Evolutionary conservation across 2,888 invertebrate genomes (phyloP), one percentile per base, ranked within the genome.

Genomic region (Lysandra bellargus): DNA sequence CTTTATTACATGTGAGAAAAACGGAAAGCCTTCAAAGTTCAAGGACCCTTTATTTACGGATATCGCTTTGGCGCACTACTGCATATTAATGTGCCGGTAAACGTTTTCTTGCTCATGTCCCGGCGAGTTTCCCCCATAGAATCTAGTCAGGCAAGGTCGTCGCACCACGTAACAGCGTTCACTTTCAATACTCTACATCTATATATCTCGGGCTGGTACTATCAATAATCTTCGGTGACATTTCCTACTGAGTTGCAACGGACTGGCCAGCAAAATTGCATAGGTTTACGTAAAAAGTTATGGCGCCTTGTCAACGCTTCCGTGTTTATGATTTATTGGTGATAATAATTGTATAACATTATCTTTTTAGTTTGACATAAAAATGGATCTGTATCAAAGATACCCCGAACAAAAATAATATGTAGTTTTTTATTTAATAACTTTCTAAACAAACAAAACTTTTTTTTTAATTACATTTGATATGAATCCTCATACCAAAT

Each of bases 71-170:
- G 57, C 17, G 57, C 49, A 57, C 57, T 17, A 17, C 53, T 53
- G 57, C 57, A 4, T 17, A 53, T 53, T 53, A 53, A 53, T 14
- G 7, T 5, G 30, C 33, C 33, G 33, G 69, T 12, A 69, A 37
- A 33, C 33, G 4, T 69, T 69, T 69, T 69, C 69, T 69, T 69
- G 69, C 33, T 12, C 33, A 33, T 69, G 61, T 79, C 79, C 44
- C 60, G 5, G 61, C 30, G 17, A 61, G 74, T 79, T 74, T 74
- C 61, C 74, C 40, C 79, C 53, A 40, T 61, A 75, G 60, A 79
- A 79, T 79, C 79, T 44, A 61, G 79, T 79, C 40, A 73, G 44
- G 74, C 79, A 75, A 75, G 75, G 79, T 79, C 79, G 74, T 79
- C 74, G 74, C 57, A 78, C 64, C 14, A 33, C 49, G 75, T 79